These are phyloP conservation scores for Cyprinodon brontotheroides DNA, from an alignment of 2,113 vertebrate genomes.

Conservation along the genomic window DNA sequence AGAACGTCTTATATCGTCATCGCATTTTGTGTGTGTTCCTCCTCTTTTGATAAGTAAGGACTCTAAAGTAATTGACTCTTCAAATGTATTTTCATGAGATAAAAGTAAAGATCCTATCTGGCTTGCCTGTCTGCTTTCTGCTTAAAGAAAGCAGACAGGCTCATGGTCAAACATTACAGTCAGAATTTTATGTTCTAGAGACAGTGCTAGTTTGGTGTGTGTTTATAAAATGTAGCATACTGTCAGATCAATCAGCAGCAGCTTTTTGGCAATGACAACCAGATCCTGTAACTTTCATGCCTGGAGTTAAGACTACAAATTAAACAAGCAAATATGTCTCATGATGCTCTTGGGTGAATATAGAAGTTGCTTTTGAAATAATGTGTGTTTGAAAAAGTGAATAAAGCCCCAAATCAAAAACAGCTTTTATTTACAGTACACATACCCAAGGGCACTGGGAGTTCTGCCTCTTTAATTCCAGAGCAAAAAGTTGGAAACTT, in stretches of 20 bases:
- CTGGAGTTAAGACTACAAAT: slow-evolving; percentile 76
- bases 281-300: slow-evolving; percentile 73
- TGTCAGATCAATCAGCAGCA: slow-evolving; percentile 73
- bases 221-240: slow-evolving; percentile 74
- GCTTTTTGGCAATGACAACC: slow-evolving; percentile 67
- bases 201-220: slow-evolving; percentile 73
- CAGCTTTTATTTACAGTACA: background rate
- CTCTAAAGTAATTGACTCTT: slow-evolving; percentile 66
- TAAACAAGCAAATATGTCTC: slow-evolving; percentile 74
- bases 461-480: background rate
- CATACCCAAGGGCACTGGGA: background rate
- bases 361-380: background rate
- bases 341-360: slow-evolving; percentile 69
- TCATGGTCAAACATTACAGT: slow-evolving; percentile 69
- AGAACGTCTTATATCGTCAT: slow-evolving; percentile 37
- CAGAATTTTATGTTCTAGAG: slow-evolving; percentile 60
- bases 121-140: slow-evolving; percentile 58
- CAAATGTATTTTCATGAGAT: slow-evolving; percentile 58
- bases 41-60: slow-evolving; percentile 57
- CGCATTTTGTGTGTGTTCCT: slow-evolving; percentile 35
- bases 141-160: slow-evolving; percentile 63
- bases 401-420: background rate
- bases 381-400: background rate
- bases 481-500: background rate
- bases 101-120: slow-evolving; percentile 56